Evolutionary conservation across 2,113 vertebrate genomes (phyloP).

Genomic region (Leptocoma aspasia): DNA sequence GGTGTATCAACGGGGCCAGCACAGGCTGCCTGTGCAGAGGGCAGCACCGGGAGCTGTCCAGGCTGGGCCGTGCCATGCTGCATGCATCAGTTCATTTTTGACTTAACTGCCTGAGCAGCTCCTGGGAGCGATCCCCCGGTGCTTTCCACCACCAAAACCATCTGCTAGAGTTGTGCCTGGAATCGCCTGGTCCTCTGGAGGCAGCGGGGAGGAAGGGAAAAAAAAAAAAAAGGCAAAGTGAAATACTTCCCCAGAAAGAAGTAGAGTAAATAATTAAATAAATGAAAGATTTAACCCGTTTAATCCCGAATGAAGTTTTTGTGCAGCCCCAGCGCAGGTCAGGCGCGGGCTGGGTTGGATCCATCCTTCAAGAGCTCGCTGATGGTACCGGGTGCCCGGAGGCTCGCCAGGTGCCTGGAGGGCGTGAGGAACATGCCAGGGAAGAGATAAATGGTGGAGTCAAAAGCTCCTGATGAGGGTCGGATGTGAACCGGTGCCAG

Average conservation of each 20-base stretch:
- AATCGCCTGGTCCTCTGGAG: constrained; percentile 58
- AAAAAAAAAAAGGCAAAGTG: neutral
- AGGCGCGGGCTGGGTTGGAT: neutral
- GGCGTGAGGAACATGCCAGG: neutral
- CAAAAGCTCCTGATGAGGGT: neutral
- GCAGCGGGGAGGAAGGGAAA: neutral
- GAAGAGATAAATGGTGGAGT: neutral
- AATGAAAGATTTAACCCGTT: neutral
- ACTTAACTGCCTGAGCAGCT: neutral
- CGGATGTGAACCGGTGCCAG: neutral
- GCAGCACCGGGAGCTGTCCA: neutral
- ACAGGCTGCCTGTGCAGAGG: neutral
- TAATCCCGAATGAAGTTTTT: neutral
- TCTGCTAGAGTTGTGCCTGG: constrained; percentile 47
- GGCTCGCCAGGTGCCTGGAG: neutral
- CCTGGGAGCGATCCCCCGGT: neutral
- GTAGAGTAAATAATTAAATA: neutral
- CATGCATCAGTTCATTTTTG: neutral
- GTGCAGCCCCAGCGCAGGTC: neutral
- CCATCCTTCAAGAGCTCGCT: neutral
- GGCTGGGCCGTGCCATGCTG: neutral
- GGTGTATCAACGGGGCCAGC: neutral
- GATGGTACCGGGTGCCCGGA: neutral
- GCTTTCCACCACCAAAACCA: constrained; percentile 38
- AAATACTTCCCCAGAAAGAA: constrained; percentile 51